Evolutionary conservation across 2,797 vertebrate genomes (phyloP).

Genomic region (Pseudotriccus pelzelni): DNA sequence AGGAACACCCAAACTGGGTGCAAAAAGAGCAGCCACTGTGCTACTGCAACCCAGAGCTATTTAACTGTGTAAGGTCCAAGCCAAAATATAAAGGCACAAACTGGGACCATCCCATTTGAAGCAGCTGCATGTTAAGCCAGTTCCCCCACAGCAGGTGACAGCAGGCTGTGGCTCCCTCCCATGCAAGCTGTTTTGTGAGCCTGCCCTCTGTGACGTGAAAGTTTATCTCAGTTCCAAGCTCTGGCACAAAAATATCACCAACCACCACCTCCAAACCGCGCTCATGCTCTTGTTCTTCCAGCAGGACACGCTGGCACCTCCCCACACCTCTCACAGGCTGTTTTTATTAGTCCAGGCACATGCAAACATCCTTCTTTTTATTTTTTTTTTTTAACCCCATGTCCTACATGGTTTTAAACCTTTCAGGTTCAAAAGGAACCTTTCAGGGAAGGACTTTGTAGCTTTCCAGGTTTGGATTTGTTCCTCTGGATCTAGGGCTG

Average conservation of each 20-base stretch:
- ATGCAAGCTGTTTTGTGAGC: neutral
- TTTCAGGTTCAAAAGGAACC: neutral
- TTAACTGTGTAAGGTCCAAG: neutral
- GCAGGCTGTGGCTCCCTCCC: neutral
- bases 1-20: neutral
- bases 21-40: neutral
- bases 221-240: neutral
- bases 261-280: neutral
- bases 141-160: neutral
- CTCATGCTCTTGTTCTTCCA: neutral
- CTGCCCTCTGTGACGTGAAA: neutral
- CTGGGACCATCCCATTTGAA: neutral
- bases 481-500: neutral
- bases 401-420: neutral
- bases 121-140: neutral
- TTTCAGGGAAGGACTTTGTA: neutral
- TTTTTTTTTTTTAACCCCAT: neutral
- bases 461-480: conserved; percentile 31
- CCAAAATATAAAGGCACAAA: neutral
- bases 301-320: neutral
- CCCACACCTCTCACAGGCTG: neutral
- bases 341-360: neutral
- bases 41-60: neutral
- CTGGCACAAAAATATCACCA: neutral
- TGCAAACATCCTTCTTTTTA: neutral